Percentiles rank a stretch among this genome's conserved stretches.
These are phyloP conservation scores for Acanthacorydalis orientalis DNA, from an alignment of 2,888 invertebrate species.

Conservation along the genomic window DNA sequence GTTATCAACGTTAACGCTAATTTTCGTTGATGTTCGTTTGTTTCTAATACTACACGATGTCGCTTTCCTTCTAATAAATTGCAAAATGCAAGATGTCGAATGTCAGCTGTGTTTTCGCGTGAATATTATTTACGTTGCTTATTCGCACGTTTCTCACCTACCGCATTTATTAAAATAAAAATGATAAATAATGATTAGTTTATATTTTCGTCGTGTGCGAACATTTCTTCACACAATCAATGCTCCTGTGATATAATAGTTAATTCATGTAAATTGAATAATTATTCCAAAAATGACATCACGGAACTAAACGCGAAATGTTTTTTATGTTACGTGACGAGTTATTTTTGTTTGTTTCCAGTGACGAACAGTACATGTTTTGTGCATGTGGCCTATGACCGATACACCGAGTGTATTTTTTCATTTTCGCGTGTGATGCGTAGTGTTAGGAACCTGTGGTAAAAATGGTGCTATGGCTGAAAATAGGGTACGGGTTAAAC, in stretches of 20 bases:
- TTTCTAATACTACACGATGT: no score
- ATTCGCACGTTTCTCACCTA: no score
- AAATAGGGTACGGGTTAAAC: constrained; percentile 4
- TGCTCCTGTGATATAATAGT: no score
- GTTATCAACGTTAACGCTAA: neutral
- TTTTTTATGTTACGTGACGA: neutral
- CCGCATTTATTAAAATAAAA: no score
- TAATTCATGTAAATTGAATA: no score
- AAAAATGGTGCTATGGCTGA: constrained; percentile 7
- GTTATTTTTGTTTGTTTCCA: no score
- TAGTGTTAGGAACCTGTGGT: neutral
- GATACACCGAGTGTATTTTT: neutral
- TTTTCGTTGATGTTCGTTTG: neutral
- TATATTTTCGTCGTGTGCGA: no score
- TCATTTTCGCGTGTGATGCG: neutral
- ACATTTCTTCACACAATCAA: no score
- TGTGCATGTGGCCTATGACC: no score
- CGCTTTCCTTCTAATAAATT: neutral
- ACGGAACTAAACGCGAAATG: neutral
- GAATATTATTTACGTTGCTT: neutral
- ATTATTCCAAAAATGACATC: no score
- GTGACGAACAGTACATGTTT: no score
- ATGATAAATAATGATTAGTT: no score
- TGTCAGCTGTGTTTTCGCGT: constrained; percentile 8
- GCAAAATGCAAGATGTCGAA: constrained; percentile 6